Evolutionary conservation across 1,140 invertebrate genomes (phyloP), one percentile per base, ranked within the genome.

Genomic region (Anoplophora glabripennis): DNA sequence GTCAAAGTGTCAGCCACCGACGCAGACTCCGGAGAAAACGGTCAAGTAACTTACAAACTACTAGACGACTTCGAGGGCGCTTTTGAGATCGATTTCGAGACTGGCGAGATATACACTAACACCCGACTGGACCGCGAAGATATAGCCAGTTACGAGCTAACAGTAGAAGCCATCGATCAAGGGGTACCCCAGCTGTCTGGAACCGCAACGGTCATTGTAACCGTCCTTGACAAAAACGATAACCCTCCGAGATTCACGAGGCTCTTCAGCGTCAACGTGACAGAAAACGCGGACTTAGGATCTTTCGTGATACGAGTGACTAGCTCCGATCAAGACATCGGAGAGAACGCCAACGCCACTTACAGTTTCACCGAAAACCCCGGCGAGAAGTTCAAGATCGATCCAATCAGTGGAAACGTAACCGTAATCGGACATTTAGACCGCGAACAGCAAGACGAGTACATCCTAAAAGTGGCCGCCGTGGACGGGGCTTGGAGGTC

Each of bases 111-210:
- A 48, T 90, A 81, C 60, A 96, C 93, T 0, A 92, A 87, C 48
- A n/a, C 79, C 96, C 48, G 93, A 96, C 79, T 99, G 35, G 94
- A 99, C 74, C 82, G 95, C 53, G 96, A 99, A 78, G 85, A 88
- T 62, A 84, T 89, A n/a, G 81, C 87, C 17, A 83, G 80, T 44
- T 97, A 97, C 77, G 85, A 89, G 60, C 75, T 99, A 15, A 83
- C 87, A 2, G 86, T 98, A 0, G 87, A 92, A 77, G 94, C 93
- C 3, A 78, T 88, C 1, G 95, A 98, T 76, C 85, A 92, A 68
- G 94, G 95, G 1, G 81, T 82, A 34, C 92, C 93, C 0, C 83
- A 86, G 52, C 75, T 92, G 42, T 89, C 90, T 0, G 92, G 94
- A 7, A 89, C 89, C 0, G 86, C 93, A 0, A 93, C 89, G 28